Evolutionary conservation across 2,888 invertebrate species (phyloP).

Genomic region (Lottia scabra): DNA sequence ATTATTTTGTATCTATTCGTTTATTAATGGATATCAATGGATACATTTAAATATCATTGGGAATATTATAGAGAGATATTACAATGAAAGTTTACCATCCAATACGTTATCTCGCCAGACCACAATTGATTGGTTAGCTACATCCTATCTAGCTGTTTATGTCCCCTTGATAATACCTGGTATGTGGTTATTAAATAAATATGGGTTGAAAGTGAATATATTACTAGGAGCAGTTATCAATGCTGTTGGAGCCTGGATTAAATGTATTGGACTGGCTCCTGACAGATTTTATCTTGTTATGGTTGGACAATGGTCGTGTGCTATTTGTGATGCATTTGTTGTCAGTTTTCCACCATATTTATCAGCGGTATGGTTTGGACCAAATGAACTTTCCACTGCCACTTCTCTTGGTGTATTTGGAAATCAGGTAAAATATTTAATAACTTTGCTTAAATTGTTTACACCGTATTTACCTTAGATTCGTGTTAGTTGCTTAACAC

Average conservation of each 20-base stretch:
- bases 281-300: constrained; percentile 90
- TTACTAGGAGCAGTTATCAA: constrained; percentile 73
- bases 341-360: constrained; percentile 89
- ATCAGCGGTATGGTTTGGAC: constrained; percentile 98
- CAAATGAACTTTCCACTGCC: constrained; percentile 94
- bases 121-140: constrained; percentile 95
- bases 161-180: constrained; percentile 98
- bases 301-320: constrained; percentile 80
- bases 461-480: too few species aligned
- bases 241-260: constrained; percentile 80
- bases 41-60: constrained; percentile 95
- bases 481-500: too few species aligned
- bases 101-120: constrained; percentile 54
- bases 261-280: constrained; percentile 83
- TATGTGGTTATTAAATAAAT: constrained; percentile 93
- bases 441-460: too few species aligned
- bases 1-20: constrained; percentile 90
- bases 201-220: constrained; percentile 72
- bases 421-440: constrained; percentile 97
- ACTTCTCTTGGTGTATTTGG: constrained; percentile 98
- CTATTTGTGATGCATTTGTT: constrained; percentile 88
- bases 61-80: constrained; percentile 78
- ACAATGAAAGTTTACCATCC: constrained; percentile 67
- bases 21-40: constrained; percentile 96
- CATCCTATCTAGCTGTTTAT: constrained; percentile 97